Base-by-base conservation (phyloP, 2,888 invertebrate genomes). In the Agonum fuliginosum region DNA sequence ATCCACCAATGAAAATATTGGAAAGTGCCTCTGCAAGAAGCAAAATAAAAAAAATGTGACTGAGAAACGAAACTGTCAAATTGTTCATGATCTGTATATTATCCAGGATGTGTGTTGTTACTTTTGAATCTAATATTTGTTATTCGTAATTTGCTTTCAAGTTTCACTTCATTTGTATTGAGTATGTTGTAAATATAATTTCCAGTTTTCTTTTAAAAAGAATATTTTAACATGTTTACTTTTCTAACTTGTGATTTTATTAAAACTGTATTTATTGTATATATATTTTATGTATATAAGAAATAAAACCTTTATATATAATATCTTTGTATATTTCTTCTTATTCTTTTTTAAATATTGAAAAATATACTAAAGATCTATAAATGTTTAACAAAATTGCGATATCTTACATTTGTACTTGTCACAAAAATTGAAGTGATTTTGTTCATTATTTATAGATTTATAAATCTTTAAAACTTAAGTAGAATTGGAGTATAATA, bases 41-140 rank as follows among this genome's bases (percentile, higher is more conserved):
- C 48, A 54, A 69, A 77, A 34, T 46, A 67, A 76, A 77, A 76
- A 77, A 20, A 20, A 41, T 76, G 74, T 67, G 67, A 77, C 54
- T 54, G 37, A 70, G 6, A 46, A 69, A 67, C 17, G 10, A 70
- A 77, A 69, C 37, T 69, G 30, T 76, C 27, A 17, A 46, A 72
- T 77, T 24, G 12, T 27, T 54, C 14, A 34, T 17, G 4, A 24
- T 20, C 19, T 37, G 37, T 74, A 19, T 65, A 41, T 74, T 74
- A 24, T 54, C 48, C 69, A 77, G 69, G 77, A 77, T 77, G 77
- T 77, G 70, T 77, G 77, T 70, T 77, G 77, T 77, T 77, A 77
- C 77, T 77, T 70, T 77, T 77, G 70, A 58, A 22, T 76, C 37
- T 54, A 19, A 58, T n/a, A 6, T 69, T 19, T 51, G 37, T 73